Conservation (phyloP, 92 coral and sea anemone species). For the Parazoanthus darwini region DNA sequence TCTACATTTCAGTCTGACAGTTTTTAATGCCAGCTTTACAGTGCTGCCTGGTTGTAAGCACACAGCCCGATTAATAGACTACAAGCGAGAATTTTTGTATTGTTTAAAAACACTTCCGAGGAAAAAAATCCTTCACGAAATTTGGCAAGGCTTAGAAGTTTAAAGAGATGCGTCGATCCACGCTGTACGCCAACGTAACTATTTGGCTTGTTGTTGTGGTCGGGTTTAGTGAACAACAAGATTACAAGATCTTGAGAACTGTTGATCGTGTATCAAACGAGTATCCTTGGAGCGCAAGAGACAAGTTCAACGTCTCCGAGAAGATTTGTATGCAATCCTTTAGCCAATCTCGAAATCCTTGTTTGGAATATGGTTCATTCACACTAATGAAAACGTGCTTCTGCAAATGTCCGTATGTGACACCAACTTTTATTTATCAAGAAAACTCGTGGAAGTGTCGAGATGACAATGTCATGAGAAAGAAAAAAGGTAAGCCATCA, state of each 20-base stretch:
- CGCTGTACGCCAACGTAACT: not conserved
- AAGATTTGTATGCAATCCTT: conserved; percentile 2
- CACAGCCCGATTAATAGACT: not conserved
- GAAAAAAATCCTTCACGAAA: not conserved
- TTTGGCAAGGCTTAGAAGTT: not conserved
- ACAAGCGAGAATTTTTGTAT: not conserved
- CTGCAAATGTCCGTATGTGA: conserved; percentile 15
- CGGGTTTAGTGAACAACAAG: conserved; percentile 2
- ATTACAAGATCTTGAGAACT: conserved; percentile 15
- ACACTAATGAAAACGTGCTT: not conserved
- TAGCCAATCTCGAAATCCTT: not conserved
- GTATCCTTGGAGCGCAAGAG: conserved; percentile 33
- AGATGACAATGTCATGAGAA: not conserved
- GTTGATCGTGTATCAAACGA: not conserved
- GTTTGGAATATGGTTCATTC: conserved; percentile 26
- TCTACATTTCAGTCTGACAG: not conserved
- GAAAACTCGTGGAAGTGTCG: conserved; percentile 1
- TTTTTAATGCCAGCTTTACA: not conserved
- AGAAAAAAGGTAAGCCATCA: not conserved
- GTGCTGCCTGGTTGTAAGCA: not conserved
- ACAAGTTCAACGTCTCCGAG: conserved; percentile 13
- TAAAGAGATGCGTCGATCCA: not conserved
- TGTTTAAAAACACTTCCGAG: too few relatives aligned
- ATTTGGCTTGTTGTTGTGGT: not conserved
- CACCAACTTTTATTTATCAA: conserved; percentile 18